Percentiles rank a stretch among this genome's conserved stretches.
These are phyloP conservation scores for Vireo griseus DNA, from an alignment of 2,797 vertebrate species.

Conservation along the genomic window DNA sequence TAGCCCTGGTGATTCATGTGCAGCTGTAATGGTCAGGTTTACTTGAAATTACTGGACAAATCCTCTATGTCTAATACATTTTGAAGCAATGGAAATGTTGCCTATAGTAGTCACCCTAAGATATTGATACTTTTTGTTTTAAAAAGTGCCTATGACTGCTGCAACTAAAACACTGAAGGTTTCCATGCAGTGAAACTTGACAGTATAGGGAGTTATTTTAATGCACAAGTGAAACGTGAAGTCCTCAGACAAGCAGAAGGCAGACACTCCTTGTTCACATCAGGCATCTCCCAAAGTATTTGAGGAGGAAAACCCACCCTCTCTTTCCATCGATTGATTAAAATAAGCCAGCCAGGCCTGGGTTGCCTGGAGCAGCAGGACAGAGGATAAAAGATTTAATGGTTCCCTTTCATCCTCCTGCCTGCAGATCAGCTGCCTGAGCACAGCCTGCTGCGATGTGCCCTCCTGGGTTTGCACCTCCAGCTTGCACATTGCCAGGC, in stretches of 20 bases:
- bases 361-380: slow-evolving; percentile 30
- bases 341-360: neutral
- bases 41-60: neutral
- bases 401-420: neutral
- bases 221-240: neutral
- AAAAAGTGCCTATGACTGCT: neutral
- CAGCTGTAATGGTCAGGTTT: neutral
- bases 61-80: neutral
- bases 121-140: neutral
- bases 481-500: neutral
- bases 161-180: neutral
- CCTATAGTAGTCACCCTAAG: neutral
- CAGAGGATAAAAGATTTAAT: neutral
- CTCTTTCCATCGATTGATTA: neutral
- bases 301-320: neutral
- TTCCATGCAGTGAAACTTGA: neutral
- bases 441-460: neutral
- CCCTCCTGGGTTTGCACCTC: neutral
- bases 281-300: neutral
- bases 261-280: neutral
- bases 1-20: neutral
- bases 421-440: neutral
- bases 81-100: neutral
- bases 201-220: neutral
- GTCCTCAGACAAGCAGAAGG: neutral